Base-by-base conservation (phyloP, 2,113 vertebrate genomes). In the Myotis davidii region DNA sequence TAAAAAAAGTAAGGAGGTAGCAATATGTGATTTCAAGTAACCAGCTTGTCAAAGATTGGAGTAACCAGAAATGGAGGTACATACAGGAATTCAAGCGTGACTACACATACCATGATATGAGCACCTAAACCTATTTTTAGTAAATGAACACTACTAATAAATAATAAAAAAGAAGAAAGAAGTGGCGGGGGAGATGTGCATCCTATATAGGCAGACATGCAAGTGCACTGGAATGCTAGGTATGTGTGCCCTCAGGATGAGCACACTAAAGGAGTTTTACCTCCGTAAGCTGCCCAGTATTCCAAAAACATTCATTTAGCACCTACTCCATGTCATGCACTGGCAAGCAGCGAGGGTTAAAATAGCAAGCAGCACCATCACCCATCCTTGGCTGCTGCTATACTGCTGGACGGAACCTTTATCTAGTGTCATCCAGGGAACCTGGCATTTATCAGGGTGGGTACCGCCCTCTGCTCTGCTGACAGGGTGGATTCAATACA, bases 401-500 rank as follows among this genome's bases (percentile, higher is more conserved):
- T 0, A 21, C 78, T 92, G 91, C 96, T 97, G 69, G 97, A 87
- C 90, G 91, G 95, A 97, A 98, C 96, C 98, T 98, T 98, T 98
- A 97, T 98, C 97, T 97, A 97, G 98, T 98, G 98, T 97, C 98
- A 98, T 96, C 90, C 74, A 67, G 96, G 96, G 94, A 96, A 96
- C 85, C 96, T 98, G 98, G 97, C 98, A 98, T 98, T 98, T 98
- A 96, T 98, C 98, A 98, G 85, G 0, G 18, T 32, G 87, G 94
- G 97, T 59, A 82, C 94, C 77, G 1, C 2, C 9, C 79, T 96
- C 96, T 89, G 89, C 96, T 88, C 93, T 91, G 78, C 95, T 98
- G 98, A 97, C 97, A 98, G 95, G 61, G 69, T 42, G 37, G 88
- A 97, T 97, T 96, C 97, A 97, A 96, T 96, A 94, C 87, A 82